These are phyloP conservation scores for Chiroxiphia lanceolata DNA, from an alignment of 2,797 vertebrate species.

Conservation along the genomic window DNA sequence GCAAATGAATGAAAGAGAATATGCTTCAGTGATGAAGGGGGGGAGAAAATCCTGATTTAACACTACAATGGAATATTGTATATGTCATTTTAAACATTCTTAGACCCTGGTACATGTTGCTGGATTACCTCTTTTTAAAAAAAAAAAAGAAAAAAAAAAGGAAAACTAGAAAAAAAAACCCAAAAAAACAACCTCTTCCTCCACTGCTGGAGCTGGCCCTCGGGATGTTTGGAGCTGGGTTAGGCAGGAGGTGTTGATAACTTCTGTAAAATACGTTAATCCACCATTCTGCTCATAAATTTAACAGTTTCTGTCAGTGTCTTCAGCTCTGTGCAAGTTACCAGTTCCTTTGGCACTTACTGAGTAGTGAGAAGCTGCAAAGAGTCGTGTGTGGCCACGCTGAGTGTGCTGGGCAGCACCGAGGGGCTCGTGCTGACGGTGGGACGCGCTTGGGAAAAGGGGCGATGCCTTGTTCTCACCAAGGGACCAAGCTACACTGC, in stretches of 20 bases:
- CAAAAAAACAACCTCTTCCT: background rate
- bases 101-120: conserved; percentile 71
- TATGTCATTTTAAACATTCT: conserved; percentile 81
- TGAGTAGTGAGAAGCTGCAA: conserved; percentile 4
- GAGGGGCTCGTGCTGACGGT: background rate
- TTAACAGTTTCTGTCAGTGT: conserved; percentile 54
- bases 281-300: conserved; percentile 37
- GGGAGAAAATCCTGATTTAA: conserved; percentile 72
- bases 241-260: conserved; percentile 33
- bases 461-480: conserved; percentile 64
- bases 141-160: background rate
- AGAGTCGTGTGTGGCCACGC: background rate
- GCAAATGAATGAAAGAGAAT: conserved; percentile 69
- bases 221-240: conserved; percentile 47
- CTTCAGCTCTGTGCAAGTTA: conserved; percentile 54
- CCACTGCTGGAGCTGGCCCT: conserved; percentile 62
- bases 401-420: background rate
- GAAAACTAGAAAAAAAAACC: background rate
- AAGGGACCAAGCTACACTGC: conserved; percentile 75
- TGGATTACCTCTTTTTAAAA: conserved; percentile 70
- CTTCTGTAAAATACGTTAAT: conserved; percentile 48
- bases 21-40: conserved; percentile 72
- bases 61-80: conserved; percentile 78
- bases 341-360: conserved; percentile 35
- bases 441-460: background rate